phyloP scores from a whole-genome alignment of 2,888 invertebrate species.

The Parapristionchus giblindavisi region DNA sequence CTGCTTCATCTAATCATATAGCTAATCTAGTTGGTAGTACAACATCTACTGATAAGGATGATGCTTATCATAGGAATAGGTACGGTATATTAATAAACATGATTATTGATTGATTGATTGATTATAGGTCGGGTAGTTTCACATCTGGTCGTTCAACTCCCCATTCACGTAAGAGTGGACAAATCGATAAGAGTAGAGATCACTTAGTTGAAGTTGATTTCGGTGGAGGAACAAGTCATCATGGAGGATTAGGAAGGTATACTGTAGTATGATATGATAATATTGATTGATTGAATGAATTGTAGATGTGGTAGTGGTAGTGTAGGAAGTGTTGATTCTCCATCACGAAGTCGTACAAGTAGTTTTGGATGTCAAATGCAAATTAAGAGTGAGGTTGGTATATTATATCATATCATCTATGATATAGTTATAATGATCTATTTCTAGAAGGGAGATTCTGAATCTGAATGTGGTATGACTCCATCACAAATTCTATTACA shows the following conservation, averaged over 20 bases:
- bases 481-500: constrained; percentile 19
- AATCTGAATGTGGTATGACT: constrained; percentile 8
- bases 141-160: constrained; percentile 39
- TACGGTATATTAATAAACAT: constrained; percentile 1
- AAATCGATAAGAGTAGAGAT: background rate
- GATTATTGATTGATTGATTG: background rate
- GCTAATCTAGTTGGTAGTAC: background rate
- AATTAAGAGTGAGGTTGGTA: constrained; percentile 1
- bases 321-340: constrained; percentile 39
- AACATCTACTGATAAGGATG: background rate
- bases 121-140: constrained; percentile 37
- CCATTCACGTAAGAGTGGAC: background rate
- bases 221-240: constrained; percentile 13
- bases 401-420: background rate
- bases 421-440: background rate
- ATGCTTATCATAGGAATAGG: constrained; percentile 16
- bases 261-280: background rate
- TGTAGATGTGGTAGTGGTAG: constrained; percentile 37
- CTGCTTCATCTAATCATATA: constrained; percentile 25
- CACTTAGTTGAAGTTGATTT: constrained; percentile 43
- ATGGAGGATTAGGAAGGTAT: constrained; percentile 22
- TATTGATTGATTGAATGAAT: background rate
- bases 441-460: background rate
- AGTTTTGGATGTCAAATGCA: constrained; percentile 17
- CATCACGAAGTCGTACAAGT: constrained; percentile 6